Percentiles rank a stretch among this genome's conserved stretches.
Evolutionary conservation across 1,140 invertebrate species (phyloP).

Genomic region (Drosophila orena): DNA sequence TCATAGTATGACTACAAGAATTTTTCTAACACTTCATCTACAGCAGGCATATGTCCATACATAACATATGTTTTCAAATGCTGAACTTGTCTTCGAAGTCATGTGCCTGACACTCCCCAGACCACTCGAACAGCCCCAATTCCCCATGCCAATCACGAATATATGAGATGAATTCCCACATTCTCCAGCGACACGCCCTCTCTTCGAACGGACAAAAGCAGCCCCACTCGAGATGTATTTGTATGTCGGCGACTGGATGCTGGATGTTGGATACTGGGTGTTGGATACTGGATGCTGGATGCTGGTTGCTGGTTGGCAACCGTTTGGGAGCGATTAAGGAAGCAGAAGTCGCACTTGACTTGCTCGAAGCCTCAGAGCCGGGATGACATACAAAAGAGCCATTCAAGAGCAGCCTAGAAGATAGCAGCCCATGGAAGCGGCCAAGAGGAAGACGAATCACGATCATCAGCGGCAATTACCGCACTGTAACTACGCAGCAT

Average conservation of each 20-base stretch:
- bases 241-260: background rate
- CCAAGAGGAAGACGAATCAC: conserved; percentile 27
- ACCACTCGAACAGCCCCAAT: conserved; percentile 28
- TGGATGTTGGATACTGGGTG: background rate
- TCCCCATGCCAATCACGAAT: conserved; percentile 18
- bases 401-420: conserved; percentile 38
- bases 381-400: conserved; percentile 44
- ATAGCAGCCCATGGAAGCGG: conserved; percentile 1
- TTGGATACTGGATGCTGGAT: background rate
- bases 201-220: conserved; percentile 23
- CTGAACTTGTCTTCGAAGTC: conserved; percentile 1
- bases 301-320: conserved; percentile 14
- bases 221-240: conserved; percentile 6
- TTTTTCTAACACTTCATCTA: background rate
- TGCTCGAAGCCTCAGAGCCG: conserved; percentile 19
- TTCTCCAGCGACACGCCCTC: conserved; percentile 42
- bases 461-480: conserved; percentile 53
- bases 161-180: conserved; percentile 17
- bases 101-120: background rate
- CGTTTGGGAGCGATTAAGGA: conserved; percentile 34
- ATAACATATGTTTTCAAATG: background rate
- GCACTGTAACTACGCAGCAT: conserved; percentile 72
- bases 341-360: conserved; percentile 55
- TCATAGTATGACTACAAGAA: too few species aligned
- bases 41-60: background rate